Percentiles rank a stretch among this genome's conserved stretches.
Conservation (phyloP, 2,113 vertebrate genomes). For the Gallinago media region DNA sequence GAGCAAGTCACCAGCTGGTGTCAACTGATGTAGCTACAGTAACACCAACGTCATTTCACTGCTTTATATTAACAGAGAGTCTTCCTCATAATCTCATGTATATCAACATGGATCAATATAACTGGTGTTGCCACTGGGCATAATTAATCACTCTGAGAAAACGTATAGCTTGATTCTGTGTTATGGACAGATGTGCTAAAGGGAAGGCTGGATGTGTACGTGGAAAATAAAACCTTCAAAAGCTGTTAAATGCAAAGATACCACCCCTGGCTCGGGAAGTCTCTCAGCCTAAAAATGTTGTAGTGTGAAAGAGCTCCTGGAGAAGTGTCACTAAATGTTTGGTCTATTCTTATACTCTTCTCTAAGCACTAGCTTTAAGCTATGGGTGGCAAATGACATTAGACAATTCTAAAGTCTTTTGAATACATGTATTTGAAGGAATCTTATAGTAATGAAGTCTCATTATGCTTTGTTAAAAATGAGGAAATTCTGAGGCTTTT, state of each 20-base stretch:
- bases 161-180: background rate
- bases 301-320: background rate
- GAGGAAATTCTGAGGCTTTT: background rate
- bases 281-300: background rate
- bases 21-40: background rate
- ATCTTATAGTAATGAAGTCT: background rate
- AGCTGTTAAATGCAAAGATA: background rate
- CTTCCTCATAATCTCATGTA: background rate
- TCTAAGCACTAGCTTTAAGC: background rate
- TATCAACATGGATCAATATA: accelerated
- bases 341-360: background rate
- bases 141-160: background rate
- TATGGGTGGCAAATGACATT: background rate
- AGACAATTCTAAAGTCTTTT: background rate
- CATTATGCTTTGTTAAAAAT: background rate
- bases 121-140: too few species aligned
- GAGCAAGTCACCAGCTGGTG: background rate
- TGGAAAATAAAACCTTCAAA: background rate
- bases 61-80: background rate
- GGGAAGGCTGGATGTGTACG: background rate
- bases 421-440: background rate
- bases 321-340: background rate
- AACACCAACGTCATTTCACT: background rate
- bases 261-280: background rate
- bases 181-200: background rate